Evolutionary conservation across 2,888 invertebrate genomes (phyloP), one percentile per base, ranked within the genome.

Genomic region (Drosophila crucigera): DNA sequence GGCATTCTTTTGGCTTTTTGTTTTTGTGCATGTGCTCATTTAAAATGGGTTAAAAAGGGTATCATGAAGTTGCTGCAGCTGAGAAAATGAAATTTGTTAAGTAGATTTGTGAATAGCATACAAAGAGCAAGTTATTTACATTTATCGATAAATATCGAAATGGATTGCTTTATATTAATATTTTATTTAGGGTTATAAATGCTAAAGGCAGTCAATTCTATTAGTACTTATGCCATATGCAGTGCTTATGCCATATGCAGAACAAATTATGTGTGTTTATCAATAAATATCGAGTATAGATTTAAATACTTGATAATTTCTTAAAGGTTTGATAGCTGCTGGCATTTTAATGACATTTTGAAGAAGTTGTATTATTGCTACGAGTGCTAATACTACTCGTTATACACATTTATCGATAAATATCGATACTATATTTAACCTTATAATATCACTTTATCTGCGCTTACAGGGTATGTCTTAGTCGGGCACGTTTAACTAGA

Each of bases 1-100:
- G 70, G 73, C 78, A 70, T 78, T 85, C 73, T 76, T 76, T 41
- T 11, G 28, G 63, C 33, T 7, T 56, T 28, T 28, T 39, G 19
- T n/a, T 56, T 5, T 19, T 16, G 31, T 16, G n/a, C 5, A 4
- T 43, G 58, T 16, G 22, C 19, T 16, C 31, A 10, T 43, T 43
- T 10, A 43, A 43, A 33, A 16, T 43, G 58, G 58, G 22, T 30
- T 43, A 22, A 11, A 5, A 5, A 31, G 22, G 41, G 41, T 43
- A 16, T 16, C n/a, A 39, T 30, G 6, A 28, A n/a, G 4, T 28
- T 56, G 30, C 16, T 4, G 28, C 14, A 22, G 11, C 28, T 11
- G 7, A 5, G 22, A 10, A 5, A 9, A 0, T 22, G 1, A 22
- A 10, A 14, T 33, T 16, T 3, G 16, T 5, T 7, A 5, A 9